phyloP scores from a whole-genome alignment of 2,888 invertebrate species.

The Blomia tropicalis region DNA sequence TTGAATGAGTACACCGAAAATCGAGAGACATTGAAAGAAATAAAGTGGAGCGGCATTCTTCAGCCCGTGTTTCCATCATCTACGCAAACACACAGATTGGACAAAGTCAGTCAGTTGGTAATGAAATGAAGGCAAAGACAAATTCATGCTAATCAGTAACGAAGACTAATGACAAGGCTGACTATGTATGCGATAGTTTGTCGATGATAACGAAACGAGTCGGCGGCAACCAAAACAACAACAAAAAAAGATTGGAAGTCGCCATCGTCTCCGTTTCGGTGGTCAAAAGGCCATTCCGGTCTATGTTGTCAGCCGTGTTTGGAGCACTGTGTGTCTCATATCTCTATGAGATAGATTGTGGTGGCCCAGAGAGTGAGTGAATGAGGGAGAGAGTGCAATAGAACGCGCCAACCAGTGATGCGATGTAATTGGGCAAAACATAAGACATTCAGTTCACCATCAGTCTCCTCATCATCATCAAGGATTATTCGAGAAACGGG shows the following conservation, averaged over 20 bases:
- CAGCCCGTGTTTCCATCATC: too few relatives aligned
- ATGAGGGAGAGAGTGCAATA: too few relatives aligned
- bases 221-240: too few relatives aligned
- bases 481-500: too few relatives aligned
- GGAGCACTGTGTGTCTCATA: neutral
- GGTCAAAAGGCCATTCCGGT: too few relatives aligned
- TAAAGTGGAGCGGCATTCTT: neutral
- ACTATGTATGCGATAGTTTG: neutral
- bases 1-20: neutral
- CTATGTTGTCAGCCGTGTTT: neutral
- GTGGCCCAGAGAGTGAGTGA: neutral
- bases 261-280: too few relatives aligned
- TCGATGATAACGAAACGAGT: neutral
- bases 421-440: too few relatives aligned
- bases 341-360: neutral
- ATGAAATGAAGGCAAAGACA: neutral
- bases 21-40: neutral
- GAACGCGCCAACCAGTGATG: neutral
- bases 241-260: too few relatives aligned
- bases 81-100: too few relatives aligned
- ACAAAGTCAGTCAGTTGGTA: too few relatives aligned
- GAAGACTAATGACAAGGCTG: constrained; percentile 1
- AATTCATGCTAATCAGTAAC: constrained; percentile 11
- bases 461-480: too few relatives aligned
- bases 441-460: too few relatives aligned